Conservation (phyloP, 1,140 invertebrate genomes). For the Diprion similis region DNA sequence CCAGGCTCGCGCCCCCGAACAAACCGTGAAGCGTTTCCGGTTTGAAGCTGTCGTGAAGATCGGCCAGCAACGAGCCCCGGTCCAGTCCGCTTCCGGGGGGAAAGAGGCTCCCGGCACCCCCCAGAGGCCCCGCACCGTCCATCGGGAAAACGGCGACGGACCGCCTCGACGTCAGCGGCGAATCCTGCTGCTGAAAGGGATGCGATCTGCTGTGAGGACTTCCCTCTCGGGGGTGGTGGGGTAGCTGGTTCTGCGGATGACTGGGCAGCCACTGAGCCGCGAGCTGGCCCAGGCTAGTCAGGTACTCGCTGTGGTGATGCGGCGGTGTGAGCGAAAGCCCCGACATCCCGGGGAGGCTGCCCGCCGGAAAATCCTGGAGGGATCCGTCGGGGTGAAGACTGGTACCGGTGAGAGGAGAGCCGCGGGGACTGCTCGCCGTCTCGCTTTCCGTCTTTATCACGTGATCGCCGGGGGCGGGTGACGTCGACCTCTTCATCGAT, state of each 20-base stretch:
- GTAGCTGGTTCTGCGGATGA: slow-evolving; percentile 43
- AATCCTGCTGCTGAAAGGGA: slow-evolving; percentile 43
- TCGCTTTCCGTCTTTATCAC: slow-evolving; percentile 54
- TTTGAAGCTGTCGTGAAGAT: slow-evolving; percentile 56
- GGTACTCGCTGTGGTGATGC: slow-evolving; percentile 64
- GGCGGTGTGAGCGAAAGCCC: slow-evolving; percentile 79
- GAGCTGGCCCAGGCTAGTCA: slow-evolving; percentile 54
- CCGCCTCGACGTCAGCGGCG: slow-evolving; percentile 36
- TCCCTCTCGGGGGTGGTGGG: slow-evolving; percentile 40
- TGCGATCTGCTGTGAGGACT: slow-evolving; percentile 43
- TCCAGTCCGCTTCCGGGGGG: slow-evolving; percentile 46
- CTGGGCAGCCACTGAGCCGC: slow-evolving; percentile 55
- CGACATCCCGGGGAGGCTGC: slow-evolving; percentile 71
- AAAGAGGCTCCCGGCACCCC: slow-evolving; percentile 42
- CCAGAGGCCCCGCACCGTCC: slow-evolving; percentile 47
- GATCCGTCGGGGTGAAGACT: slow-evolving; percentile 47
- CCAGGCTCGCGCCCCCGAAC: slow-evolving; percentile 42
- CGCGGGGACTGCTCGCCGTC: slow-evolving; percentile 53
- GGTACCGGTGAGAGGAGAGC: slow-evolving; percentile 48
- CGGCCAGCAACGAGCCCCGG: slow-evolving; percentile 42
- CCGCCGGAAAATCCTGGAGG: slow-evolving; percentile 54
- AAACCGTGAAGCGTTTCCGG: slow-evolving; percentile 53
- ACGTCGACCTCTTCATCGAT: slow-evolving; percentile 50
- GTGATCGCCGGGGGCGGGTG: slow-evolving; percentile 33
- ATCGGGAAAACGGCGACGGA: slow-evolving; percentile 50